Conservation (phyloP, 1,140 invertebrate species). For the Brachionus angularis region DNA sequence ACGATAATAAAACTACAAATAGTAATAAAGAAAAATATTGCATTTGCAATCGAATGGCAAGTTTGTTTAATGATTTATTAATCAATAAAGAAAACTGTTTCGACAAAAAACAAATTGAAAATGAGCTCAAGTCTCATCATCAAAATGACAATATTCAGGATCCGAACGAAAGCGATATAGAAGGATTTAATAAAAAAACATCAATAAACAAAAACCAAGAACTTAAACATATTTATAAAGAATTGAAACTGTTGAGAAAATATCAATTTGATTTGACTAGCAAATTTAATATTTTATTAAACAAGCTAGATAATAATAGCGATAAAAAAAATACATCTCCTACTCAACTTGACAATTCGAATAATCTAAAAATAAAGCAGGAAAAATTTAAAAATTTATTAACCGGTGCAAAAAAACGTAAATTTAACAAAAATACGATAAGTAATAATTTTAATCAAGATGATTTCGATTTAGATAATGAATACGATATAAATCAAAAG, state of each 20-base stretch:
- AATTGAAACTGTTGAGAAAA: constrained; percentile 16
- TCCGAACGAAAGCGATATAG: too few species aligned
- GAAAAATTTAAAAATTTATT: neutral
- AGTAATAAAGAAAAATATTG: neutral
- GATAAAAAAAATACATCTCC: too few species aligned
- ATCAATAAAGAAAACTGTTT: too few species aligned
- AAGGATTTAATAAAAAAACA: neutral
- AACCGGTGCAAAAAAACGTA: constrained; percentile 39
- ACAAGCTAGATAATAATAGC: neutral
- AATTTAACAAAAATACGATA: too few species aligned
- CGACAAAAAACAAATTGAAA: too few species aligned
- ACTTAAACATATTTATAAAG: constrained; percentile 1
- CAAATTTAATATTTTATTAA: constrained; percentile 3
- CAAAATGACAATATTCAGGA: neutral
- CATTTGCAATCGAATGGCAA: constrained; percentile 18
- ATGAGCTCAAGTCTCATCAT: neutral
- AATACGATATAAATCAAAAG: too few species aligned
- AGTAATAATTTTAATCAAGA: too few species aligned
- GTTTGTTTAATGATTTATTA: constrained; percentile 16
- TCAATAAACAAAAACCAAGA: neutral
- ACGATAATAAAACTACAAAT: neutral
- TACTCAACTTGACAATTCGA: neutral
- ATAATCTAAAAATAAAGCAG: neutral
- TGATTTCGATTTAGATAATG: too few species aligned
- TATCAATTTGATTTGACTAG: constrained; percentile 27